Percentiles rank a stretch among this genome's conserved stretches.
Evolutionary conservation across 2,888 invertebrate genomes (phyloP).

Genomic region (Matsumyia berberina): DNA sequence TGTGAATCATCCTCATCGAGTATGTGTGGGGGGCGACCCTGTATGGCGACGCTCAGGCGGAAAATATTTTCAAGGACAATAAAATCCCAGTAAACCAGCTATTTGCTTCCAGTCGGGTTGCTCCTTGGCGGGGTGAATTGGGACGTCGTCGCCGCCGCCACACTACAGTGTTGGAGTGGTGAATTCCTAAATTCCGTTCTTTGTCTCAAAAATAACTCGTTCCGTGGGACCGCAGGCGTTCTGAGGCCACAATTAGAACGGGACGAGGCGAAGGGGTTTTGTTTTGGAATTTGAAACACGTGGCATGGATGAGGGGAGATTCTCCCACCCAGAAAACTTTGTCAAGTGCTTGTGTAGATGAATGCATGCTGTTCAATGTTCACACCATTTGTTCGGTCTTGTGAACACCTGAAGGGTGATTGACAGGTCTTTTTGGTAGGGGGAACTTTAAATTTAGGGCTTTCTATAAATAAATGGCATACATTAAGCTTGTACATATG

Average conservation of each 20-base stretch:
- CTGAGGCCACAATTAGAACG: neutral
- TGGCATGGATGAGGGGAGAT: neutral
- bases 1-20: conserved; percentile 33
- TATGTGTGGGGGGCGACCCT: neutral
- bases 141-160: too few species aligned
- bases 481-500: conserved; percentile 1
- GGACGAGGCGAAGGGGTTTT: conserved; percentile 5
- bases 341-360: neutral
- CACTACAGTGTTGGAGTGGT: neutral
- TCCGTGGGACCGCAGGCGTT: neutral
- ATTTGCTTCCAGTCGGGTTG: conserved; percentile 33
- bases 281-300: conserved; percentile 16
- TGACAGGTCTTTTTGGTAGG: conserved; percentile 13
- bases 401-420: conserved; percentile 27
- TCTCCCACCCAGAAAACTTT: neutral
- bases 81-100: neutral
- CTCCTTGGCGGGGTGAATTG: neutral
- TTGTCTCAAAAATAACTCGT: conserved; percentile 8
- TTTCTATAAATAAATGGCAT: conserved; percentile 1
- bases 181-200: conserved; percentile 16
- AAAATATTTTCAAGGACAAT: conserved; percentile 46
- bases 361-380: neutral
- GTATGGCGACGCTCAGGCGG: conserved; percentile 49
- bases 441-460: conserved; percentile 8
- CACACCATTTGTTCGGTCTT: neutral